These are phyloP conservation scores for Drosophila micromelanica DNA, from an alignment of 1,140 invertebrate species.

Conservation along the genomic window DNA sequence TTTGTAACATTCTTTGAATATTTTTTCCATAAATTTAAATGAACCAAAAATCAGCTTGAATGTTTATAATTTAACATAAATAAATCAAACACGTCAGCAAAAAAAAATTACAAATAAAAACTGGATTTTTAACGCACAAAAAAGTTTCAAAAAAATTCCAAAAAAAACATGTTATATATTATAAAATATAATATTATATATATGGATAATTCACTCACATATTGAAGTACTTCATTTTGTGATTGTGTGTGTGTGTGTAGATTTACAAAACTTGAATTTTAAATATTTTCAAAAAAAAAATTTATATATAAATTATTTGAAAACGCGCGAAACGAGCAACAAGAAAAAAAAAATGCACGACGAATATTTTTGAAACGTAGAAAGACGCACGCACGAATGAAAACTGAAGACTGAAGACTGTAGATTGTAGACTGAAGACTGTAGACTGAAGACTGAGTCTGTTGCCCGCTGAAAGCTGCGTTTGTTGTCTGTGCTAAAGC, in stretches of 20 bases:
- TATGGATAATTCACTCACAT: conserved; percentile 83
- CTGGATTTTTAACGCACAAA: conserved; percentile 8
- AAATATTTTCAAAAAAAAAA: conserved; percentile 33
- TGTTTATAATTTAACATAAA: conserved; percentile 1
- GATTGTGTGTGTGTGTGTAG: conserved; percentile 43
- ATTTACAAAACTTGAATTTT: conserved; percentile 31
- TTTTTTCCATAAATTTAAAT: too few species aligned
- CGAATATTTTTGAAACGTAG: not conserved
- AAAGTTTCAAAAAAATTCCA: conserved; percentile 1
- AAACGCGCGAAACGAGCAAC: conserved; percentile 44
- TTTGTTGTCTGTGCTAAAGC: conserved; percentile 29
- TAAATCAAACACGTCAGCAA: conserved; percentile 39
- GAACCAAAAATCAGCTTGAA: not conserved
- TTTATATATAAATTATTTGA: conserved; percentile 28
- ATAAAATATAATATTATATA: too few species aligned
- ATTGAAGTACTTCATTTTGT: conserved; percentile 84
- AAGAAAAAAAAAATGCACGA: conserved; percentile 35
- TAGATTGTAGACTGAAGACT: conserved; percentile 12
- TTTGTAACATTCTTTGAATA: too few species aligned
- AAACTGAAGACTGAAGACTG: not conserved
- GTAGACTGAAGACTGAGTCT: conserved; percentile 17
- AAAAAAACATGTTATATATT: conserved; percentile 18
- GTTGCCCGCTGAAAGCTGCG: conserved; percentile 16
- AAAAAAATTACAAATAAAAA: conserved; percentile 1
- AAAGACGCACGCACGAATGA: conserved; percentile 16